Evolutionary conservation across 2,888 invertebrate genomes (phyloP), one percentile per base, ranked within the genome.

Genomic region (Eupithecia insigniata): DNA sequence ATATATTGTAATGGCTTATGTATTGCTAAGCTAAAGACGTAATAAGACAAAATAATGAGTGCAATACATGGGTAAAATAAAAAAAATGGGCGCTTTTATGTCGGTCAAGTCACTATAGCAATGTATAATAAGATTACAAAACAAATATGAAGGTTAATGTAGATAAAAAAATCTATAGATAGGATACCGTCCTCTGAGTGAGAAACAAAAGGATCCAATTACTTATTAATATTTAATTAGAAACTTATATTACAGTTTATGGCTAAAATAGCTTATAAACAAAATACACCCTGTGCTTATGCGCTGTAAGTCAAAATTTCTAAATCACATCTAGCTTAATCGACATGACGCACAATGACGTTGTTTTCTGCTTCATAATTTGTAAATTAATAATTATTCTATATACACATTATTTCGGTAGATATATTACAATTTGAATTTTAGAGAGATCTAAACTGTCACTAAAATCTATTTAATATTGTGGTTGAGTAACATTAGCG

Each of bases 281-380:
- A 80, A 84, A 82, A 83, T 82, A 84, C 84, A 88, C 87, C 87
- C 88, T 87, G 88, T 88, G 87, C 87, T 85, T 85, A 85, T 85
- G 87, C 87, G 86, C 83, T 87, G 84, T 82, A 78, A 80, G 80
- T 83, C 77, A 84, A 84, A 81, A 74, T 72, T 34, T 84, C 80
- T 81, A 80, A 81, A 81, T 79, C 66, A 80, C 76, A 79, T 77
- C 80, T 83, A 83, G 83, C 82, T 75, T 83, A 77, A 79, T 79
- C 72, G 76, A 76, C 78, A 77, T 78, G 67, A 76, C 70, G 74
- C 61, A 69, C 58, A 64, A 72, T 74, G 62, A 73, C 64, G 62
- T 72, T 66, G 67, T 66, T 70, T 73, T 43, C 14, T 66, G 26
- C 67, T 69, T 39, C 14, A 6, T 66, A 46, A n/a, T 22, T 60